Conservation (phyloP, 1,140 invertebrate species). For the Lordiphosa collinella region DNA sequence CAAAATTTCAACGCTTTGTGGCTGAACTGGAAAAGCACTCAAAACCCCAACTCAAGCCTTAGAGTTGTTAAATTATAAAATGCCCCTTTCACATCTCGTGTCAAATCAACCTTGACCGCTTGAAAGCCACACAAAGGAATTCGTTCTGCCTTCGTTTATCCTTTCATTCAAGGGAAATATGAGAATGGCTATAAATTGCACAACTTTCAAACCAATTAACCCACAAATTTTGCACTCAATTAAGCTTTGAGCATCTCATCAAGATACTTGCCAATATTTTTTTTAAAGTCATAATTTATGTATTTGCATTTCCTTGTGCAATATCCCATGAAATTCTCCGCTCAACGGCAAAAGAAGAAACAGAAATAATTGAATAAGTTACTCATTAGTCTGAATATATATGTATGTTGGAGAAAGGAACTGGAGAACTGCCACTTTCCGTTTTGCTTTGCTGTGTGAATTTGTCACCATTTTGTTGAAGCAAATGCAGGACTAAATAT, state of each 20-base stretch:
- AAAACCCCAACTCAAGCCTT: neutral
- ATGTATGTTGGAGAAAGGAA: constrained; percentile 3
- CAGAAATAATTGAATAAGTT: constrained; percentile 76
- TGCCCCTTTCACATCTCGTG: constrained; percentile 31
- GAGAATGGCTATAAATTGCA: constrained; percentile 46
- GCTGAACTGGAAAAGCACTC: constrained; percentile 13
- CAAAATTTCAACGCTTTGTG: constrained; percentile 24
- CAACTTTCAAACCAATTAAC: constrained; percentile 66
- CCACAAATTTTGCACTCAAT: constrained; percentile 66
- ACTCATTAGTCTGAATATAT: constrained; percentile 48
- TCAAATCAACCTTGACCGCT: constrained; percentile 54
- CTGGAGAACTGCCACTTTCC: neutral
- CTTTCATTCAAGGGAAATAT: neutral
- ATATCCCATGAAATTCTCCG: constrained; percentile 66
- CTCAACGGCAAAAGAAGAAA: constrained; percentile 7
- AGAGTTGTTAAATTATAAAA: constrained; percentile 57
- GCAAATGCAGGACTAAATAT: neutral
- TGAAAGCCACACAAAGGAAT: constrained; percentile 25
- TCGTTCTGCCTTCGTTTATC: constrained; percentile 7
- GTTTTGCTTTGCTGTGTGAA: constrained; percentile 33
- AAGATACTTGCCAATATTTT: constrained; percentile 5
- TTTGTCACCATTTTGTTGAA: constrained; percentile 62
- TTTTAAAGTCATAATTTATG: constrained; percentile 42
- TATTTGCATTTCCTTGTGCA: constrained; percentile 27
- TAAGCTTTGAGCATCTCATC: constrained; percentile 24